Percentiles rank a stretch among this genome's conserved stretches.
phyloP scores from a whole-genome alignment of 2,113 vertebrate species.

The Telmatochromis sp. region DNA sequence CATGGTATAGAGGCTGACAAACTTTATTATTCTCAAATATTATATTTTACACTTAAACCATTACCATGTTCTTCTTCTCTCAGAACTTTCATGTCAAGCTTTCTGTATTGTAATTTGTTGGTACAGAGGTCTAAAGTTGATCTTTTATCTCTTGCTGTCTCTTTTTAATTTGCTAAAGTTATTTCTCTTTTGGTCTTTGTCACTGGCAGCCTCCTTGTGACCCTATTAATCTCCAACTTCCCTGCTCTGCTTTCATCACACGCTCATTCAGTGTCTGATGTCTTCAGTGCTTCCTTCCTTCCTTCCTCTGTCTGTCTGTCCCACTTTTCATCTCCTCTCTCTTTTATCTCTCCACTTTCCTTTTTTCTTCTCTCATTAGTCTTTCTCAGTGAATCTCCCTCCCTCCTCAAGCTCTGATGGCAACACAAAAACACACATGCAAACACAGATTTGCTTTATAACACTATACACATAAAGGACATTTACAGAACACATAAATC shows the following conservation, averaged over 20 bases:
- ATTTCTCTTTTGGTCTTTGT: background rate
- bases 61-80: background rate
- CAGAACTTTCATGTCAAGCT: background rate
- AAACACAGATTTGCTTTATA: background rate
- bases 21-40: background rate
- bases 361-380: slow-evolving; percentile 2
- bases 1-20: background rate
- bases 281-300: slow-evolving; percentile 29
- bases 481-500: slow-evolving; percentile 3
- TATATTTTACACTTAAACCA: background rate
- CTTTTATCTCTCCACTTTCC: slow-evolving; percentile 28
- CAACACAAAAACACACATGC: background rate
- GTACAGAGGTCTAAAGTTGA: background rate
- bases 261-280: background rate
- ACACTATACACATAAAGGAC: background rate
- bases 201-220: background rate
- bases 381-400: background rate
- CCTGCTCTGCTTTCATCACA: slow-evolving; percentile 30
- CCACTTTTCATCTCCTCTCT: background rate
- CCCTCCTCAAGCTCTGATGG: background rate
- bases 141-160: background rate
- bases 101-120: background rate
- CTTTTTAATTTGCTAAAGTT: background rate
- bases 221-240: slow-evolving; percentile 1
- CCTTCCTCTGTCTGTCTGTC: background rate